Evolutionary conservation across 1,140 invertebrate genomes (phyloP), one percentile per base, ranked within the genome.

Genomic region (Meloidogyne exigua): DNA sequence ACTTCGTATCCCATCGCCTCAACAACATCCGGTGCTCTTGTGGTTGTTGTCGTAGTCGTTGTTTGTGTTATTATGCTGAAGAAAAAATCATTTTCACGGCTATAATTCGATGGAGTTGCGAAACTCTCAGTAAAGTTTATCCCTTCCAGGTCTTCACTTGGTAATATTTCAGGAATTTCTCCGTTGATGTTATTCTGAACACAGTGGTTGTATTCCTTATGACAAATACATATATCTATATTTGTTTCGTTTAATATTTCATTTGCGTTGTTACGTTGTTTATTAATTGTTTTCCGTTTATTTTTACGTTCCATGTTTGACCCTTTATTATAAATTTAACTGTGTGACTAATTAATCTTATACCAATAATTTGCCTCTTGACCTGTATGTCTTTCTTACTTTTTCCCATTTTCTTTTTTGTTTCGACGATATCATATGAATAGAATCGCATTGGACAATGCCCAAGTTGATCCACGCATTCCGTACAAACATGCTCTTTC

Each of bases 401-500:
- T 66, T 49, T 18, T 26, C n/a, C 72, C 64, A 44, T 13, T 18
- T 15, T 21, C 28, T 62, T 4, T 62, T 76, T 77, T 32, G 36
- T n/a, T 32, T 67, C 66, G 57, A 62, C 57, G 11, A 63, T 64
- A 32, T 62, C 65, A 65, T 73, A 73, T 28, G 71, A 42, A 66
- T 85, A 83, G 68, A 86, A 86, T 5, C 82, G 72, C 85, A 86
- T 87, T 12, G 85, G 85, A 76, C 85, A 86, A 57, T 86, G 85
- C 2, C 85, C 85, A 26, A 83, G 74, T 39, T 82, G 73, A 49
- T 78, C 73, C 10, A 76, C 79, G 74, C 85, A 86, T 73, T 86
- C 84, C 7, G 78, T 78, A 75, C 85, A 86, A 26, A 87, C 67
- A 32, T 84, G 75, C 62, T 86, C 85, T 70, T 87, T 87, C 85